Evolutionary conservation across 1,140 invertebrate species (phyloP), one percentile per base, ranked within the genome.

Genomic region (Heliconius congener): DNA sequence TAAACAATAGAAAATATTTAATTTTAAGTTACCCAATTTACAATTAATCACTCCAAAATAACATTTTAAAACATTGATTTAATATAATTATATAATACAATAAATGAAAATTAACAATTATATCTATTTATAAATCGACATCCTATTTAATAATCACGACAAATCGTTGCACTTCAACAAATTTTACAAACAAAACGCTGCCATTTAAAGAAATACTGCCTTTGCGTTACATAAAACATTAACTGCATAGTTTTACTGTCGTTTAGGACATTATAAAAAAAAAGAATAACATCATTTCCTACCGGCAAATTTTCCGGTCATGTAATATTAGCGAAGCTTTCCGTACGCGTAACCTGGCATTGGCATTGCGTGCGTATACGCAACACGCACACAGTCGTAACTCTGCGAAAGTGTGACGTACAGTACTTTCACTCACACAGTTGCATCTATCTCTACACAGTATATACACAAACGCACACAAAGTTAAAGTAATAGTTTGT

Each of bases 281-380:
- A 46, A 46, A 46, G 42, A 77, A 78, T 84, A 85, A 60, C 81
- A 84, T 84, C 84, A 84, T 92, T 91, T 90, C 88, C 89, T 90
- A 80, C 84, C 85, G 86, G 81, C 81, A 82, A 87, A 86, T 93
- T 92, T 92, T 91, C 91, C 90, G 90, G 81, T 87, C 89, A 91
- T 90, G 90, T 92, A 91, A 93, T 91, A 87, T 88, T 86, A 88
- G 84, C 87, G 88, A 84, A 85, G 83, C 87, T 89, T 91, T 89
- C 90, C 89, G 88, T 83, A 86, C 78, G 84, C 92, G 87, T 92
- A 91, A 93, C 86, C 82, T 91, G 88, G 87, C 91, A 93, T 91
- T 94, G 92, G 91, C 92, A 93, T 94, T 94, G 91, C 91, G 85
- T 92, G 91, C 89, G 90, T 90, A 88, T 88, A 91, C 92, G 92